Base-by-base conservation (phyloP, 2,888 invertebrate genomes). In the Hypercompe scribonia region DNA sequence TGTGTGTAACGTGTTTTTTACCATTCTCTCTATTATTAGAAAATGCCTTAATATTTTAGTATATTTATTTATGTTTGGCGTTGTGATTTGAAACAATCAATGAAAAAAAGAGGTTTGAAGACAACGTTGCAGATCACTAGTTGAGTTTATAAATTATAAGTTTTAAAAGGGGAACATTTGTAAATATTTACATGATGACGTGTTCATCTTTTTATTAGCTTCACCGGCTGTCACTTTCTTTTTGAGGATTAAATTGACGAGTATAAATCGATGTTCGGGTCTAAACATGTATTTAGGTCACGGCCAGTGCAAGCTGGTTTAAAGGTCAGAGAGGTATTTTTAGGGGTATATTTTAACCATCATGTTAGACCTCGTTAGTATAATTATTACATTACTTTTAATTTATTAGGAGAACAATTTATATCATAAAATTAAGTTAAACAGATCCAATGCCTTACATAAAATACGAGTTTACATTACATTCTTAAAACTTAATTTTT, bases 11-110 rank as follows among this genome's bases (percentile, higher is more conserved):
- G 7, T 50, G 24, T 24, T 3, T 50, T 18, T 42, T 42, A 42
- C 42, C 39, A 11, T 39, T 39, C 21, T 21, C 46, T 46, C 46
- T 4, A 46, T 21, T 46, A 21, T 46, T 50, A 50, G 46, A 4
- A 50, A 81, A 79, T 84, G 73, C 72, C 61, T 78, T 76, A 65
- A 70, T 79, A 64, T 78, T 18, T 34, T 64, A 58, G 34, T 64
- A n/a, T 28, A 36, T 36, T 36, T 42, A 15, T 42, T 42, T 42
- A 15, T 42, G 42, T 42, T 42, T 42, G 3, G 15, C 15, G 42
- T 42, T 42, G 42, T 42, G 42, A 42, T 42, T 42, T 36, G 15
- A 42, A 42, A 15, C n/a, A n/a, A 42, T 46, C 8, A 46, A 5
- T 46, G 21, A 21, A 21, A 21, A 46, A 46, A 54, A 54, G n/a